Evolutionary conservation across 2,113 vertebrate genomes (phyloP).

Genomic region (Saccopteryx leptura): DNA sequence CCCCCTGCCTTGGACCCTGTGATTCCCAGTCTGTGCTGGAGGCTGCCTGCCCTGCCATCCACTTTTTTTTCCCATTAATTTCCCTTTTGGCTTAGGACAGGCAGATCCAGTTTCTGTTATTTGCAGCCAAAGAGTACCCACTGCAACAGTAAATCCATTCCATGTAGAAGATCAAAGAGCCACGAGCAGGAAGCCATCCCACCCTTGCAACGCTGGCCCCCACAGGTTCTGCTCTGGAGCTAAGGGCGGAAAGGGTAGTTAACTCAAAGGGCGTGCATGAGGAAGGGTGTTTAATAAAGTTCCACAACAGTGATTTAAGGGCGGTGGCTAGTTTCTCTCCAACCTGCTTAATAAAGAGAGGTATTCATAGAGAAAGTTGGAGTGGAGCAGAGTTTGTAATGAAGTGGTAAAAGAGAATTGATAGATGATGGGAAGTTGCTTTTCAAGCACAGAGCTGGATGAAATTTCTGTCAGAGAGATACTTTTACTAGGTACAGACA

Average conservation of each 20-base stretch:
- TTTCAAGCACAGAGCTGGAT: not conserved
- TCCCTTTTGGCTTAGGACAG: not conserved
- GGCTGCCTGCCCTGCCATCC: not conserved
- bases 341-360: not conserved
- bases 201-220: not conserved
- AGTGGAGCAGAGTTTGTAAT: slow-evolving; percentile 16
- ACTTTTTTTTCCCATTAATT: not conserved
- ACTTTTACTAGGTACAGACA: slow-evolving; percentile 25
- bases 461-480: not conserved
- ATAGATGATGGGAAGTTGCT: not conserved
- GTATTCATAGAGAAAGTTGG: not conserved
- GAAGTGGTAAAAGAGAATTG: not conserved
- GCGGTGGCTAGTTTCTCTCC: not conserved
- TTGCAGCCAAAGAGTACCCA: not conserved
- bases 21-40: not conserved
- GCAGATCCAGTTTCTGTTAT: slow-evolving; percentile 13
- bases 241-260: not conserved
- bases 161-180: not conserved
- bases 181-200: not conserved
- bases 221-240: not conserved
- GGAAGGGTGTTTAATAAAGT: not conserved
- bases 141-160: not conserved
- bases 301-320: not conserved
- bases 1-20: not conserved
- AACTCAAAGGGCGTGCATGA: not conserved